Evolutionary conservation across 2,888 invertebrate species (phyloP), one percentile per base, ranked within the genome.

Genomic region (Phengaris arion): DNA sequence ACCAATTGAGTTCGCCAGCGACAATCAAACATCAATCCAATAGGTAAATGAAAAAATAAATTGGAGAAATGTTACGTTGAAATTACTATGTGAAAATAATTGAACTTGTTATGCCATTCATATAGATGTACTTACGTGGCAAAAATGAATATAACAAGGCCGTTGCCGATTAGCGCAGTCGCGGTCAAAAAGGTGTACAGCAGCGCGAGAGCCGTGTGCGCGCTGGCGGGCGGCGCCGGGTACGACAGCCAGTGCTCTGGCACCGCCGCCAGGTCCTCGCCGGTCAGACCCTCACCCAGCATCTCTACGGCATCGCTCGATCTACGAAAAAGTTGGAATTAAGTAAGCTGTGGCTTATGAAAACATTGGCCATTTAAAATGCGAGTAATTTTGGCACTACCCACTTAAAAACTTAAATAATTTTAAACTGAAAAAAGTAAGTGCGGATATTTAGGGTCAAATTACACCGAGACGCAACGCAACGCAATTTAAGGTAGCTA

Each of bases 131-230:
- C 95, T 95, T 88, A 97, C 97, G 96, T 94, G 80, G 95, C 94
- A 87, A 98, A 98, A 80, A 98, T 95, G 95, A 96, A 98, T 81
- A 98, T 95, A 79, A 98, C 98, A 74, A 97, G 92, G 78, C 98
- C 98, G 88, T 98, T 98, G 78, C 98, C 98, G 59, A 96, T 87
- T 9, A 96, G 89, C 6, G 97, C 95, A 74, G 96, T 92, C 68
- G 96, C 94, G 68, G 96, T 96, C 83, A 97, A 96, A 83, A 96
- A 95, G 74, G 95, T 94, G 85, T 98, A 98, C 48, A 97, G 91
- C 35, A 97, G 93, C 6, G 96, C 97, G 72, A 98, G 93, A 4
- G 97, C 94, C 79, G 97, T 97, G 89, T 98, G 97, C 81, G 97
- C 94, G 74, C 97, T 96, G 78, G 96, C 96, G 77, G 97, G 97